Evolutionary conservation across 30 jellyfish, hydroid and myxozoan species (phyloP), one percentile per base, ranked within the genome.

Genomic region (Rhopilema esculentum): DNA sequence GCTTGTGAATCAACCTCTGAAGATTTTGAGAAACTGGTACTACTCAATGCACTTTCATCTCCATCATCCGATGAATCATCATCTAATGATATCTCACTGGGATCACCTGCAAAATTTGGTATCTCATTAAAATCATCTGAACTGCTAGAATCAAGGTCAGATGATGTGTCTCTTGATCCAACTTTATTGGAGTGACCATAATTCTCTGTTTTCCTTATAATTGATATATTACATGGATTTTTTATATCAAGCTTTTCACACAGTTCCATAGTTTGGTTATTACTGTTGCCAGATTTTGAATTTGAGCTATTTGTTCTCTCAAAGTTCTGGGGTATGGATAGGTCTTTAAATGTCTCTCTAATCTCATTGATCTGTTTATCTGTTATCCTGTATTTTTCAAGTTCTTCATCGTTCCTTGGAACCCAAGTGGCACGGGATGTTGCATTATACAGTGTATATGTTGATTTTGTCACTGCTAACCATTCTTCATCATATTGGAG

Each of bases 401-500:
- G 27, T 25, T 82, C 93, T 31, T 64, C 82, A 21, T 74, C 69
- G 27, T 74, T 82, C 25, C 31, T 49, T 0, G 97, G 97, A 15
- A 90, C 71, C 97, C 97, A 89, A 8, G 88, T 80, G 16, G 81
- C 83, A 29, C 92, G 85, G 17, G 97, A 79, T 75, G 91, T 89
- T 57, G 92, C 24, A 40, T 81, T 89, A 52, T 72, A 89, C 49
- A 90, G 21, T 1, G 80, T 30, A n/a, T 83, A 66, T 0, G 91
- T 79, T n/a, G 77, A 72, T 65, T 90, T 79, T 29, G 91, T 75
- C 24, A 95, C 85, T 21, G 88, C 91, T 31, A 95, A 82, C 99
- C 99, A 95, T 27, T 91, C 91, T 57, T 76, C 74, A 80, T 95
- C 97, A 84, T 95, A 91, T 22, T 51, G 52, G 18, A 95, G 64